Conservation (phyloP, 2,888 invertebrate species). For the Caradrina clavipalpis region DNA sequence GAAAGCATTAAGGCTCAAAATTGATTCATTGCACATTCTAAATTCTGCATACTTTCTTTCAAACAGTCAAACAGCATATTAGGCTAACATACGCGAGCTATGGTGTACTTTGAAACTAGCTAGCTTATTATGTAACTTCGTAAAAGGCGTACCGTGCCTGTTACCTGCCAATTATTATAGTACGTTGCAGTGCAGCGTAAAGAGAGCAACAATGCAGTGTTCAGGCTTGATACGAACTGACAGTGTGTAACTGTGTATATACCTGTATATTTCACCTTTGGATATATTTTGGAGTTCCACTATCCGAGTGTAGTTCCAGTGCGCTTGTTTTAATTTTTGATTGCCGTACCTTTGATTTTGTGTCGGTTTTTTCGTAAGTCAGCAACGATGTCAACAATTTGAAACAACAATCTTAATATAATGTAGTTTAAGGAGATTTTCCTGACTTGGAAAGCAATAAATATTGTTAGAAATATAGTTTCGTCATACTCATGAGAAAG, state of each 20-base stretch:
- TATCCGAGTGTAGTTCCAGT: neutral
- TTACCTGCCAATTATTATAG: slow-evolving; percentile 58
- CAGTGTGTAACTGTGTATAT: slow-evolving; percentile 4
- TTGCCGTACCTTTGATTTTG: neutral
- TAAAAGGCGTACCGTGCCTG: slow-evolving; percentile 43
- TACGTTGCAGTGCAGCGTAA: slow-evolving; percentile 7
- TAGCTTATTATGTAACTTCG: slow-evolving; percentile 48
- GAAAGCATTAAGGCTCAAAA: neutral
- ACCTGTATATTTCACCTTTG: slow-evolving; percentile 11
- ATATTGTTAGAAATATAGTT: too few relatives aligned
- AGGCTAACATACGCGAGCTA: slow-evolving; percentile 14
- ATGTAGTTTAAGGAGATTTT: too few relatives aligned
- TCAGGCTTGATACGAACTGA: slow-evolving; percentile 8
- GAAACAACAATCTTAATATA: too few relatives aligned
- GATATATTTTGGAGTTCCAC: neutral
- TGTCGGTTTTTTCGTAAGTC: too few relatives aligned
- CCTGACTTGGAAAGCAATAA: too few relatives aligned
- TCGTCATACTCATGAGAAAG: too few relatives aligned
- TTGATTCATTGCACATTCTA: neutral
- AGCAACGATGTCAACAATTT: too few relatives aligned
- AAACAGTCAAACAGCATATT: slow-evolving; percentile 31
- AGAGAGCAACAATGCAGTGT: slow-evolving; percentile 25
- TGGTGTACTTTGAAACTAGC: slow-evolving; percentile 26
- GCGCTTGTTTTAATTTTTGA: neutral
- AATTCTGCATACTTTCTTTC: slow-evolving; percentile 18